Evolutionary conservation across 2,113 vertebrate genomes (phyloP), one percentile per base, ranked within the genome.

Genomic region (Acinonyx jubatus): DNA sequence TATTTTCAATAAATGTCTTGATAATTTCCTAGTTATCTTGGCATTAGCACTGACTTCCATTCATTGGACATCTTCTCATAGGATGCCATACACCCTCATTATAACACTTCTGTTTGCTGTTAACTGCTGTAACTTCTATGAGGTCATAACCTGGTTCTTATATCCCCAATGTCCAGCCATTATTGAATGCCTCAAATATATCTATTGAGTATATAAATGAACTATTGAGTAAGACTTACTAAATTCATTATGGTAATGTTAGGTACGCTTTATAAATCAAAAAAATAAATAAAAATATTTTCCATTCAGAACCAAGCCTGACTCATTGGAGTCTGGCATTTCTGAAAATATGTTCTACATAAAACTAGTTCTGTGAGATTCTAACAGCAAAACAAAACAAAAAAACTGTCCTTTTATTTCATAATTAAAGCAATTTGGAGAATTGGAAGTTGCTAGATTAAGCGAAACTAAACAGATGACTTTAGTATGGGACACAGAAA

Each of bases 361-460:
- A 95, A 79, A 83, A 78, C 45, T 84, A 84, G 23, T 71, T 84
- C 45, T 71, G 55, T 79, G 73, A 55, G 13, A 97, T 68, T 94
- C 82, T 89, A 76, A 14, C 38, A 73, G 15, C 36, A 69, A 68
- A 68, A 33, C 66, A 50, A 52, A 87, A 88, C 57, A 82, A 92
- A 69, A 74, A 8, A 1, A 5, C 8, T 66, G 31, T 25, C 9
- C 33, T 38, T 16, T 31, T 74, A 29, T 89, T 71, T 89, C n/a
- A 89, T 41, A 38, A 48, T 41, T 81, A 90, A 84, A 73, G 10
- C 29, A 52, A 66, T 41, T 52, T 68, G 27, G 55, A 90, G 73
- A 68, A 65, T 16, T 57, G 7, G 3, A 93, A 89, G 3, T 73
- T 89, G 41, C 23, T 45, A 21, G 18, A n/a, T 52, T 86, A 68